Percentiles rank a stretch among this genome's conserved stretches.
phyloP scores from a whole-genome alignment of 2,113 vertebrate genomes.

The Sapajus apella region DNA sequence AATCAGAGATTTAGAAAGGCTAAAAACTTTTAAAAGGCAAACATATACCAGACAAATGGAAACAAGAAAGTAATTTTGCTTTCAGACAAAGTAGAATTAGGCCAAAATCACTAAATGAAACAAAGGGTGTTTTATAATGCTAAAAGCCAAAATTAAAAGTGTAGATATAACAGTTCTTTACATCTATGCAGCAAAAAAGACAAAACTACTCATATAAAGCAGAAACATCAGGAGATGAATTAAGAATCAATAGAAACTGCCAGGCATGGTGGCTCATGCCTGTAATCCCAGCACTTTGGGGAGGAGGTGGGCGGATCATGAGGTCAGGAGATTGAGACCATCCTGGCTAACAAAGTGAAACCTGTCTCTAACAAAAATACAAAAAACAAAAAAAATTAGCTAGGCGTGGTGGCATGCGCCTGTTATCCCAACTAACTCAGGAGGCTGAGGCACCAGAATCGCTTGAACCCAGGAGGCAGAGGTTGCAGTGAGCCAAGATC shows the following conservation, averaged over 20 bases:
- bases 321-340: too few species aligned
- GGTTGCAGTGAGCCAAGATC: too few species aligned
- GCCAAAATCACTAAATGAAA: slow-evolving; percentile 16
- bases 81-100: slow-evolving; percentile 1
- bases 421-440: too few species aligned
- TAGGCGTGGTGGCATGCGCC: too few species aligned
- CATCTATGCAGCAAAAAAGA: background rate
- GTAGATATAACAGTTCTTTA: background rate
- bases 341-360: too few species aligned
- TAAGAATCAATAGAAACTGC: background rate
- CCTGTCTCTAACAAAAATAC: too few species aligned
- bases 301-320: too few species aligned
- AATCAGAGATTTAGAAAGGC: slow-evolving; percentile 6
- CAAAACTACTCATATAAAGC: background rate
- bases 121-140: slow-evolving; percentile 6
- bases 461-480: too few species aligned
- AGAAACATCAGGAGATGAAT: slow-evolving; percentile 16
- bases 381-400: too few species aligned
- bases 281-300: too few species aligned
- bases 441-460: too few species aligned
- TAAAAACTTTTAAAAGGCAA: background rate
- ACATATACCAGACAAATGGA: background rate
- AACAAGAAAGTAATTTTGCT: slow-evolving; percentile 1
- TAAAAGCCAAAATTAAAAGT: slow-evolving; percentile 36
- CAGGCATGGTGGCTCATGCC: too few species aligned